These are phyloP conservation scores for Tetramorium alpestre DNA, from an alignment of 1,140 invertebrate genomes.

Conservation along the genomic window DNA sequence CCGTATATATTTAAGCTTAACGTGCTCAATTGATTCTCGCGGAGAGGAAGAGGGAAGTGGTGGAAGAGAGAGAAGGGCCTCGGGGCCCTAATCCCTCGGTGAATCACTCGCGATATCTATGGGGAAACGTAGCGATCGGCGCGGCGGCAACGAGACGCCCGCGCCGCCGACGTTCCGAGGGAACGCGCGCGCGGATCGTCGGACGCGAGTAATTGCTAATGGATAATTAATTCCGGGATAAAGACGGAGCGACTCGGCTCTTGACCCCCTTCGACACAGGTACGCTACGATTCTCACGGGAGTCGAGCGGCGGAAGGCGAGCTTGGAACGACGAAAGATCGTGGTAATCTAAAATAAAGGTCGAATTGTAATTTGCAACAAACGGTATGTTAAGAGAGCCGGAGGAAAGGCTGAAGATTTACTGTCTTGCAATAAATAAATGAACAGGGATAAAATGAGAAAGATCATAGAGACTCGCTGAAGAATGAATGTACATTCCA, in stretches of 20 bases:
- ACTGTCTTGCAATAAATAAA: neutral
- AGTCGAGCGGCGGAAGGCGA: neutral
- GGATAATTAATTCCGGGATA: constrained; percentile 56
- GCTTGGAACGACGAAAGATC: neutral
- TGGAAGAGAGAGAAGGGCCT: neutral
- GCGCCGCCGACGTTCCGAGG: constrained; percentile 16
- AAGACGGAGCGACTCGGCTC: constrained; percentile 53
- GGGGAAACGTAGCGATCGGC: constrained; percentile 23
- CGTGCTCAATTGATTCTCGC: constrained; percentile 64
- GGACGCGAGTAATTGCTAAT: constrained; percentile 59
- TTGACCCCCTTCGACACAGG: constrained; percentile 53
- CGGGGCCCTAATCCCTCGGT: constrained; percentile 32
- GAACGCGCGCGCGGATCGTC: constrained; percentile 22
- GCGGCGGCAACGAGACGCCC: constrained; percentile 12
- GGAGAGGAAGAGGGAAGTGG: neutral
- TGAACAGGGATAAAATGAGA: neutral
- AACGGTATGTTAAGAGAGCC: neutral
- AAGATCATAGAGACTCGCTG: too few relatives aligned
- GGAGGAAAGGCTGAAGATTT: neutral
- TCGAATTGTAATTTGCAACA: neutral
- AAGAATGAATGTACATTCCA: too few relatives aligned
- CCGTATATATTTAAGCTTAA: constrained; percentile 62
- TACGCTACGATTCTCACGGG: constrained; percentile 54
- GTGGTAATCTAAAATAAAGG: neutral
- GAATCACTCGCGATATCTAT: constrained; percentile 47